Evolutionary conservation across 2,113 vertebrate species (phyloP).

Genomic region (Craseonycteris thonglongyai): DNA sequence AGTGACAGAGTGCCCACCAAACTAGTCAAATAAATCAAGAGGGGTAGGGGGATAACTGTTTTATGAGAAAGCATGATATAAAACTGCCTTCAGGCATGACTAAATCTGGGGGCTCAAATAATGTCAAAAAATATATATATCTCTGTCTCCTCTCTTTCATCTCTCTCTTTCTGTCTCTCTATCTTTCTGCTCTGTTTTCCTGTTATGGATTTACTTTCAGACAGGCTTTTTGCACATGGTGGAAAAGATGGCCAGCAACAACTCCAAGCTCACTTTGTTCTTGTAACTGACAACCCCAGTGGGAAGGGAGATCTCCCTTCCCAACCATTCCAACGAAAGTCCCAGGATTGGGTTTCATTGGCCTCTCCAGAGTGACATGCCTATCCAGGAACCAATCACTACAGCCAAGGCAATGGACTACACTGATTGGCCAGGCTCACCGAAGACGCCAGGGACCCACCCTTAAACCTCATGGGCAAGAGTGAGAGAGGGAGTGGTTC

Average conservation of each 20-base stretch:
- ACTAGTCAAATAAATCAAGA: background rate
- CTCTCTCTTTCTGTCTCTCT: background rate
- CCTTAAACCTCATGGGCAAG: background rate
- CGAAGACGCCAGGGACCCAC: background rate
- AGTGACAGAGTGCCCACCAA: background rate
- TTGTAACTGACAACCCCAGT: background rate
- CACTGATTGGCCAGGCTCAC: background rate
- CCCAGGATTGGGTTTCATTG: background rate
- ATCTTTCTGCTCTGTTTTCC: background rate
- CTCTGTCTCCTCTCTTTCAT: background rate
- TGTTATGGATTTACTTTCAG: background rate
- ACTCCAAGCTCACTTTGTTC: background rate
- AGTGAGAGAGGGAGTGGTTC: fast-evolving
- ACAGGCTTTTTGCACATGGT: background rate
- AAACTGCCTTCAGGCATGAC: background rate
- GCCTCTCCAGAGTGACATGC: background rate
- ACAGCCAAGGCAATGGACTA: background rate
- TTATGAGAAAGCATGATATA: background rate
- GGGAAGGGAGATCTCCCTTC: background rate
- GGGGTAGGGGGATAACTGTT: background rate
- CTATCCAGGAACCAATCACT: background rate
- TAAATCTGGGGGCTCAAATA: background rate
- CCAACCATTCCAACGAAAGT: background rate
- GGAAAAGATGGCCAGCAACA: background rate
- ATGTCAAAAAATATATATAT: background rate